Evolutionary conservation across 2,113 vertebrate species (phyloP).

Genomic region (Pycnonotus jocosus): DNA sequence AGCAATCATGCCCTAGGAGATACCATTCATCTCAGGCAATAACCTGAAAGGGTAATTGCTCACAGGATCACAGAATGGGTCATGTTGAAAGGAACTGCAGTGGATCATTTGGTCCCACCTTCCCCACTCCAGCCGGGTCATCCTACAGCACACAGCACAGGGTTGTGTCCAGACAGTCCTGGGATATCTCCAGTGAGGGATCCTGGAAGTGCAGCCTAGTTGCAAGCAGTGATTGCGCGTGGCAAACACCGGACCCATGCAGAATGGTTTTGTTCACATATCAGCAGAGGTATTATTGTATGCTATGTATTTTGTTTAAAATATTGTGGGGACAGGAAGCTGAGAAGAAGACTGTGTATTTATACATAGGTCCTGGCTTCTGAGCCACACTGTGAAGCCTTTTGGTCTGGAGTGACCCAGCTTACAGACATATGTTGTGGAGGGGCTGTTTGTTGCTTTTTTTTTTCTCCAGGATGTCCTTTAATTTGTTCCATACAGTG

Average conservation of each 20-base stretch:
- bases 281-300: no score
- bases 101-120: background rate
- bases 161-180: background rate
- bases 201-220: background rate
- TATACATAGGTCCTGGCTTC: background rate
- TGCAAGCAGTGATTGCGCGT: background rate
- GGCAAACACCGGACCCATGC: background rate
- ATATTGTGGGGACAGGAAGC: background rate
- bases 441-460: background rate
- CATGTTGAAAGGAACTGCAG: background rate
- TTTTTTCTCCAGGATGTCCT: background rate
- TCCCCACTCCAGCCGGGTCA: background rate
- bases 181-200: background rate
- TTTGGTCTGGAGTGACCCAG: background rate
- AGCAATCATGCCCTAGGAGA: background rate
- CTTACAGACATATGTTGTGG: background rate
- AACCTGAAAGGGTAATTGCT: background rate
- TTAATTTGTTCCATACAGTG: background rate
- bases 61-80: background rate
- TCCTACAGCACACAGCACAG: no score
- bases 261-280: background rate
- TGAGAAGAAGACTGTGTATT: background rate
- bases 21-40: background rate
- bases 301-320: background rate
- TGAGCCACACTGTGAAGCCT: background rate